A percentile compares a stretch with the other conserved stretches of the same genome.
Evolutionary conservation across 2,113 vertebrate genomes (phyloP).

Genomic region (Kryptolebias marmoratus): DNA sequence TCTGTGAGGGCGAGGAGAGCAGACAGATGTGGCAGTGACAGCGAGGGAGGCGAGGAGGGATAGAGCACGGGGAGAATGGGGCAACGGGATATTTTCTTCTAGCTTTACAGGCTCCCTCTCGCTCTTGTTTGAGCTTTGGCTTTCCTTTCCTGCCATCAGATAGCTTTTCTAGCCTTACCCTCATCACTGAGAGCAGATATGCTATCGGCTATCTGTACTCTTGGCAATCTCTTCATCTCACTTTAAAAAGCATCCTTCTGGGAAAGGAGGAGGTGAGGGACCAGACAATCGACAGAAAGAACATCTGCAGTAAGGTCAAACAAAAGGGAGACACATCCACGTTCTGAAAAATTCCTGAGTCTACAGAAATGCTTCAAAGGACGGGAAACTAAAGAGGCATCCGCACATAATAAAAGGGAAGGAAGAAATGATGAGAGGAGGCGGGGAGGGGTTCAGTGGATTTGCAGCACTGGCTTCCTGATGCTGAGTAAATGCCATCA

Average conservation of each 20-base stretch:
- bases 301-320: constrained; percentile 45
- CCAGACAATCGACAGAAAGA: constrained; percentile 34
- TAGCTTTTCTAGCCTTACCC: constrained; percentile 41
- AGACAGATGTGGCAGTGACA: constrained; percentile 14
- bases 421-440: background rate
- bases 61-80: background rate
- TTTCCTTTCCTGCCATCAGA: constrained; percentile 45
- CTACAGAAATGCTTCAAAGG: constrained; percentile 32
- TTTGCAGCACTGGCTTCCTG: constrained; percentile 46
- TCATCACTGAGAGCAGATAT: constrained; percentile 60
- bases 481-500: constrained; percentile 54
- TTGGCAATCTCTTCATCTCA: constrained; percentile 63
- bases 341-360: constrained; percentile 31
- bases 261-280: constrained; percentile 32
- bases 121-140: constrained; percentile 34
- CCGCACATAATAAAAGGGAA: background rate
- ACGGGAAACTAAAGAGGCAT: background rate
- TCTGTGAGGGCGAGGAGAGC: background rate
- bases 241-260: constrained; percentile 46
- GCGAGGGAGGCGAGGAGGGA: background rate
- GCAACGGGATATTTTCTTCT: background rate
- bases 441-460: constrained; percentile 14
- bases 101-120: background rate
- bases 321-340: constrained; percentile 34
- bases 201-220: constrained; percentile 44